phyloP scores from a whole-genome alignment of 2,113 vertebrate genomes.

The Corvus hawaiiensis region DNA sequence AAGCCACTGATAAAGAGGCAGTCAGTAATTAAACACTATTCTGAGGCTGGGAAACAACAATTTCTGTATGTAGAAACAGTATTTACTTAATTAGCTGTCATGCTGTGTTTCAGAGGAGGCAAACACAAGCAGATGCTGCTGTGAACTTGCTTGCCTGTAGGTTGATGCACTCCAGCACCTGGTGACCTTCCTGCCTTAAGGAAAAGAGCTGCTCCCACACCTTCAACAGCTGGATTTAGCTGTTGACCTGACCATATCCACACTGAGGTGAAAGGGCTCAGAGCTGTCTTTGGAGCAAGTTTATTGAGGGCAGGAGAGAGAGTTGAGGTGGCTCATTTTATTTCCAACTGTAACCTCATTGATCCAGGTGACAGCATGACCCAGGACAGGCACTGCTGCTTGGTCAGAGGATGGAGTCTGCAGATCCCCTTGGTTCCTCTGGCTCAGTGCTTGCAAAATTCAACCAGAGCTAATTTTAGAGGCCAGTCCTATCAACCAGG shows the following conservation, averaged over 20 bases:
- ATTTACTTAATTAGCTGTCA: not conserved
- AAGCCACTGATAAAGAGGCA: not conserved
- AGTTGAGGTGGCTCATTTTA: not conserved
- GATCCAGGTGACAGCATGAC: rapidly evolving
- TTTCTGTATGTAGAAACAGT: not conserved
- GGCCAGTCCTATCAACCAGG: not conserved
- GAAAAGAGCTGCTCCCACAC: not conserved
- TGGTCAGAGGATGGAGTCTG: not conserved
- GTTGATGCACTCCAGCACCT: not conserved
- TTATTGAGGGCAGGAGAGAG: not conserved
- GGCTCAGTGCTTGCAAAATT: not conserved
- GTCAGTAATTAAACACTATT: not conserved
- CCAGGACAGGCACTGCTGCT: not conserved
- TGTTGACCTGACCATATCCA: not conserved
- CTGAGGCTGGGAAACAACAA: not conserved
- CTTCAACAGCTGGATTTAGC: not conserved
- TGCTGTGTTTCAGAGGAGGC: not conserved
- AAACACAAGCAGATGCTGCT: not conserved
- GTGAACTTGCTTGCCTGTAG: not conserved
- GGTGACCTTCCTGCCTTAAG: not conserved
- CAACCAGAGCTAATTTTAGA: not conserved
- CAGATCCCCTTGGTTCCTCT: not conserved
- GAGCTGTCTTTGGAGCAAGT: not conserved
- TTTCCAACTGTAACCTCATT: rapidly evolving
- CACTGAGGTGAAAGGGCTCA: not conserved